Conservation (phyloP, 1,140 invertebrate species). For the Sesamia nonagrioides region DNA sequence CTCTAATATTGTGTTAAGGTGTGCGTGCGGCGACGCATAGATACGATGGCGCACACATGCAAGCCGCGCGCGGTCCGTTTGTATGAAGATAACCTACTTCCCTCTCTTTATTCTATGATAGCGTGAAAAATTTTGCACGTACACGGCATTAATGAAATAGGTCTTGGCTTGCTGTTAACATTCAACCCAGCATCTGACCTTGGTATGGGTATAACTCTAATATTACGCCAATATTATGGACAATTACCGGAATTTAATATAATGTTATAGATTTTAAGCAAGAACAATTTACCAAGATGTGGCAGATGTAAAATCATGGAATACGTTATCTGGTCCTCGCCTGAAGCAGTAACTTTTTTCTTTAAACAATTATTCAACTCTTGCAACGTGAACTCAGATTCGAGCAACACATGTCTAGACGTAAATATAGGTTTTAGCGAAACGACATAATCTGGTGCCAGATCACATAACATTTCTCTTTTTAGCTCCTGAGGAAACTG, state of each 20-base stretch:
- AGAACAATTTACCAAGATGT: constrained; percentile 24
- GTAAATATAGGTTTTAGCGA: background rate
- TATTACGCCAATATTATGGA: constrained; percentile 50
- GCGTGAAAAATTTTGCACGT: constrained; percentile 61
- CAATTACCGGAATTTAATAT: constrained; percentile 31
- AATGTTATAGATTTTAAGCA: constrained; percentile 51
- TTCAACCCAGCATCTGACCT: constrained; percentile 3
- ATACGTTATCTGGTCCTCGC: constrained; percentile 60
- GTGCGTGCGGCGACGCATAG: too few relatives aligned
- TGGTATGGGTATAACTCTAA: constrained; percentile 51
- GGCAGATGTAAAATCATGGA: constrained; percentile 62
- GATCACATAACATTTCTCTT: constrained; percentile 15
- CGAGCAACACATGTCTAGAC: constrained; percentile 13
- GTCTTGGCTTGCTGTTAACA: constrained; percentile 46
- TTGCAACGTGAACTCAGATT: constrained; percentile 47
- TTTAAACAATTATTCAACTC: constrained; percentile 60
- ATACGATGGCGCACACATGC: too few relatives aligned
- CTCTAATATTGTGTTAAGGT: too few relatives aligned
- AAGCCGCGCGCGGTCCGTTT: too few relatives aligned
- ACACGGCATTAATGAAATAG: constrained; percentile 64
- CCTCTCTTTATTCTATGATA: too few relatives aligned
- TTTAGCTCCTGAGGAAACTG: background rate
- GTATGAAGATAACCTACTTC: too few relatives aligned
- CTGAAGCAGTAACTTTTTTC: constrained; percentile 58
- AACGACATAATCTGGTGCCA: constrained; percentile 20